phyloP scores from a whole-genome alignment of 1,140 invertebrate genomes.

The Eriocheir sinensis region DNA sequence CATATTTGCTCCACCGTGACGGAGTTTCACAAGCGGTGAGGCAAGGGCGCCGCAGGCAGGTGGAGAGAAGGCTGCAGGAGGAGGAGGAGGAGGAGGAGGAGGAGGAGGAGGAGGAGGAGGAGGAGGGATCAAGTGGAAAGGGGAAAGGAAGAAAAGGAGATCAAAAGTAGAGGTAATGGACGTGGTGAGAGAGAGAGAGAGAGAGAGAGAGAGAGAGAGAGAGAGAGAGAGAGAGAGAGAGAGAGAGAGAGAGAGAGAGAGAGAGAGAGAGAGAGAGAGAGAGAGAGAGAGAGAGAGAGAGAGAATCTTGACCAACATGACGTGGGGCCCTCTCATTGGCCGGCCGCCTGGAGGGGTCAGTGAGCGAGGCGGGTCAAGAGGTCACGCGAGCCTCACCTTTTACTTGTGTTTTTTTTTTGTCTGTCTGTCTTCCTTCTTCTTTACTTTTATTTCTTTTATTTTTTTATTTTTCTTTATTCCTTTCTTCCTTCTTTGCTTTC shows the following conservation, averaged over 20 bases:
- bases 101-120: background rate
- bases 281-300: slow-evolving; percentile 36
- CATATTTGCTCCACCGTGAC: background rate
- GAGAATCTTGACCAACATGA: background rate
- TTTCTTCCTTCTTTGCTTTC: too few relatives aligned
- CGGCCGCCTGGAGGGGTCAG: too few relatives aligned
- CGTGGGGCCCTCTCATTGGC: too few relatives aligned
- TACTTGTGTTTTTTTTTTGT: too few relatives aligned
- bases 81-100: background rate
- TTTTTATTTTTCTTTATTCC: too few relatives aligned
- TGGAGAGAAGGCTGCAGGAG: background rate
- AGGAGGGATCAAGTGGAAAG: too few relatives aligned
- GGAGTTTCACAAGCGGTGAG: background rate
- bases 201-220: background rate
- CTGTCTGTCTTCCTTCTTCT: too few relatives aligned
- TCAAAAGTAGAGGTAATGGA: background rate
- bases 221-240: background rate
- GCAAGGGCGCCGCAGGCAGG: background rate
- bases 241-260: background rate
- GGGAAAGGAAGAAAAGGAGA: background rate
- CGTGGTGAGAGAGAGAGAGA: background rate
- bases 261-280: slow-evolving; percentile 42
- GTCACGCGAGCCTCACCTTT: too few relatives aligned
- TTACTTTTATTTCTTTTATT: too few relatives aligned
- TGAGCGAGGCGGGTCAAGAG: too few relatives aligned